A percentile compares a stretch with the other conserved stretches of the same genome.
These are phyloP conservation scores for Andrena bucephala DNA, from an alignment of 2,888 invertebrate genomes.

Conservation along the genomic window DNA sequence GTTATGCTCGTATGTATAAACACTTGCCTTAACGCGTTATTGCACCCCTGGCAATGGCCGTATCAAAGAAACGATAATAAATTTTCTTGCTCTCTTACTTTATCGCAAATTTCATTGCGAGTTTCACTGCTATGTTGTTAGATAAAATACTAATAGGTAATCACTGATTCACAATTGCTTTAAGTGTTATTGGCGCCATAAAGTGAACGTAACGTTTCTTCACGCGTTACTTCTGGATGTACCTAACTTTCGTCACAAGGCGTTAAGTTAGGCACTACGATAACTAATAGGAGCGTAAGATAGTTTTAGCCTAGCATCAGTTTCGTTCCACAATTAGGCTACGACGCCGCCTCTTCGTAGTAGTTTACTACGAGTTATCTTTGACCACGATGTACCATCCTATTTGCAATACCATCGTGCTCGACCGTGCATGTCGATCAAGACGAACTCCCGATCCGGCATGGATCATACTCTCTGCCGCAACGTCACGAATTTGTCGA, in stretches of 20 bases:
- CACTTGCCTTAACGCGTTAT: neutral
- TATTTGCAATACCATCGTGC: conserved; percentile 54
- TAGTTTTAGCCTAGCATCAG: neutral
- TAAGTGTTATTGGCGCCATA: neutral
- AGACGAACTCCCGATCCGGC: neutral
- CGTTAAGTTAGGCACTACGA: neutral
- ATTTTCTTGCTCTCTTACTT: neutral
- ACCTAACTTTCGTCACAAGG: no score
- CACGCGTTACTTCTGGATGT: neutral
- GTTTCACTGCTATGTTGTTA: no score
- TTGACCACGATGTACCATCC: conserved; percentile 49
- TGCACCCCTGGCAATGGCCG: neutral
- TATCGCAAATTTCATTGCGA: no score
- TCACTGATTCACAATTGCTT: neutral
- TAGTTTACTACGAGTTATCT: conserved; percentile 42
- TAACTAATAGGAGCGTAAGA: neutral
- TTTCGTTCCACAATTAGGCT: conserved; percentile 22
- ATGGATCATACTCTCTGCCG: neutral
- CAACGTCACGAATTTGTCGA: neutral
- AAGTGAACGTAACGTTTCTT: neutral
- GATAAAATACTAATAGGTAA: no score
- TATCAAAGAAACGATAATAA: neutral
- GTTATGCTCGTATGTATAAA: neutral
- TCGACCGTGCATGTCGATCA: conserved; percentile 46
- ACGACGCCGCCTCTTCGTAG: conserved; percentile 21